phyloP scores from a whole-genome alignment of 2,113 vertebrate species.

The Myrmecobius fasciatus region DNA sequence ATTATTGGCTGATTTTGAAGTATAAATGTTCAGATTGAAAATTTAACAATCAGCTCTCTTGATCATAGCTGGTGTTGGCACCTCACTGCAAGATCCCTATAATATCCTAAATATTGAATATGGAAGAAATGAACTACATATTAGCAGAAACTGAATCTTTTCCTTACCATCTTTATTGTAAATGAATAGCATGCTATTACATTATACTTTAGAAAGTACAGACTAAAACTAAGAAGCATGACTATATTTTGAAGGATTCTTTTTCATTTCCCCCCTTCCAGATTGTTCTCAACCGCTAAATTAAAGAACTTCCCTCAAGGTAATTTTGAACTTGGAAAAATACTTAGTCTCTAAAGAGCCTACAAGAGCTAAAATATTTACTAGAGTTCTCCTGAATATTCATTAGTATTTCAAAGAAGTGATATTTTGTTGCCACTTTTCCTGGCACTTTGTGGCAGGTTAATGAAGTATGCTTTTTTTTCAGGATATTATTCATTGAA shows the following conservation, averaged over 20 bases:
- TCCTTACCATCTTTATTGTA: background rate
- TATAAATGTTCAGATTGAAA: background rate
- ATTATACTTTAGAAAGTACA: background rate
- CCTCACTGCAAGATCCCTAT: background rate
- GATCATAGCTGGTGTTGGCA: background rate
- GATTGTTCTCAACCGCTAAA: background rate
- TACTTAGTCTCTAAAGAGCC: background rate
- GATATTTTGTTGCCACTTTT: background rate
- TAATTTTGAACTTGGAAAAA: background rate
- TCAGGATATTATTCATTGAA: slow-evolving; percentile 19
- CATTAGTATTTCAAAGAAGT: background rate
- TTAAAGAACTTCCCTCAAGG: slow-evolving; percentile 8
- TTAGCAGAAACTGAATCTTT: background rate
- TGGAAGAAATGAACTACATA: background rate
- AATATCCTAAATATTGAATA: background rate
- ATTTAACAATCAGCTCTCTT: background rate
- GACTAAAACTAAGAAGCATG: background rate
- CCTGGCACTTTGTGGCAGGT: background rate
- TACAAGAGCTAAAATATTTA: slow-evolving; percentile 5
- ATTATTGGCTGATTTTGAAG: slow-evolving; percentile 19
- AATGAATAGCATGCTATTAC: background rate
- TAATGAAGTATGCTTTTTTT: background rate
- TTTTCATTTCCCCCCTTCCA: background rate
- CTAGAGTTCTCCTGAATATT: background rate
- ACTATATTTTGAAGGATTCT: background rate